phyloP scores from a whole-genome alignment of 1,140 invertebrate genomes.

The Drosophila parabipectinata region DNA sequence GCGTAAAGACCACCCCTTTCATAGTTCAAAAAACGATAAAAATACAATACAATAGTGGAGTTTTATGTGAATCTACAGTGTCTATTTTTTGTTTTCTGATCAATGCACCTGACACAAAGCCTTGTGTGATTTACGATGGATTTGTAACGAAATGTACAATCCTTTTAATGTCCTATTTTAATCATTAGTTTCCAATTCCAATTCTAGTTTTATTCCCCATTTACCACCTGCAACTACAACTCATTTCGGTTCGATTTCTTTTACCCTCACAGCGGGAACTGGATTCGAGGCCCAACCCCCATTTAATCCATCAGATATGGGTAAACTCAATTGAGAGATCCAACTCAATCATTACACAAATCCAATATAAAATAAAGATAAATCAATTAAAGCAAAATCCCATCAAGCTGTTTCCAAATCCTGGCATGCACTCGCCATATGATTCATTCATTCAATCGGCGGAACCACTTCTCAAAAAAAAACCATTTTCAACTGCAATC shows the following conservation, averaged over 20 bases:
- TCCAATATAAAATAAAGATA: constrained; percentile 69
- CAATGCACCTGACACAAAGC: constrained; percentile 4
- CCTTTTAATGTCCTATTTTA: not conserved
- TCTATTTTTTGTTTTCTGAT: constrained; percentile 1
- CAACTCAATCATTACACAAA: constrained; percentile 51
- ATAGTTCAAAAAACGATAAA: constrained; percentile 10
- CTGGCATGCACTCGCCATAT: constrained; percentile 36
- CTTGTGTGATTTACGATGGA: too few species aligned
- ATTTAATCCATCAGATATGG: not conserved
- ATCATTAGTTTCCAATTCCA: not conserved
- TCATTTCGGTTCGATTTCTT: constrained; percentile 45
- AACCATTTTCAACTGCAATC: constrained; percentile 42
- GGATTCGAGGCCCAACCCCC: constrained; percentile 20
- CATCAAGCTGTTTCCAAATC: constrained; percentile 37
- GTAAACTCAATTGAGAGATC: constrained; percentile 44
- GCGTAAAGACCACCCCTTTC: constrained; percentile 12
- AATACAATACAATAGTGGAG: constrained; percentile 18
- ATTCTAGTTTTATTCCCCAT: constrained; percentile 20
- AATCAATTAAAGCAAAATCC: constrained; percentile 76
- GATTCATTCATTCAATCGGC: constrained; percentile 45
- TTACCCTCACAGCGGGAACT: constrained; percentile 52
- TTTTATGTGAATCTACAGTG: constrained; percentile 22
- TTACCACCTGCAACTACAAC: constrained; percentile 52
- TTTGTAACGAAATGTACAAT: not conserved
- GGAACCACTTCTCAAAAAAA: constrained; percentile 14